Evolutionary conservation across 2,888 invertebrate genomes (phyloP).

Genomic region (Campoletis raptor): DNA sequence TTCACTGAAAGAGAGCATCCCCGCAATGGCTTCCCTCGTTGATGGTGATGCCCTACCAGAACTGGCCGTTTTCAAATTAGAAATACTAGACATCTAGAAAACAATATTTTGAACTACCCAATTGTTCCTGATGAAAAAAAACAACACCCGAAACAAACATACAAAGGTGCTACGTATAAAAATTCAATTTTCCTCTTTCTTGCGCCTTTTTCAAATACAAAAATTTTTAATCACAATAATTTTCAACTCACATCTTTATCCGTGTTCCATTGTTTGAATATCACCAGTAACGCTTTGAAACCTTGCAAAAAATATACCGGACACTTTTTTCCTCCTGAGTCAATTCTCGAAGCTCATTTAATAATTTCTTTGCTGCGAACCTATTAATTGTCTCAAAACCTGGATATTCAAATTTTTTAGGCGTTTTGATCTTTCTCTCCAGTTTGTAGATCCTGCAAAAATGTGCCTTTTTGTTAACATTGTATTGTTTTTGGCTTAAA

Average conservation of each 20-base stretch:
- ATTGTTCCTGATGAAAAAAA: constrained; percentile 2
- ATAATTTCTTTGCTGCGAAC: constrained; percentile 93
- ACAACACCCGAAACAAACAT: constrained; percentile 3
- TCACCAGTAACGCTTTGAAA: constrained; percentile 89
- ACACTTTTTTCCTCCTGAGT: constrained; percentile 88
- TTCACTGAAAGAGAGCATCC: constrained; percentile 93
- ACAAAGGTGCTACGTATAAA: not conserved
- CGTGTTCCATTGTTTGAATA: constrained; percentile 93
- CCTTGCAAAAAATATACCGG: constrained; percentile 88
- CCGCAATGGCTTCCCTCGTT: constrained; percentile 92
- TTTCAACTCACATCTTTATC: constrained; percentile 89
- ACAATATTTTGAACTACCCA: constrained; percentile 67
- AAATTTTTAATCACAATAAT: too few relatives aligned
- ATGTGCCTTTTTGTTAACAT: constrained; percentile 25
- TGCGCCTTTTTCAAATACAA: not conserved
- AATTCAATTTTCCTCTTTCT: not conserved
- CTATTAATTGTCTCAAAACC: constrained; percentile 95
- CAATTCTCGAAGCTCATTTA: constrained; percentile 89
- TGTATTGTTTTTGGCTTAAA: not conserved
- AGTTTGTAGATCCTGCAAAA: constrained; percentile 92
- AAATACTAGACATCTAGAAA: constrained; percentile 83
- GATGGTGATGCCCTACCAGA: constrained; percentile 88
- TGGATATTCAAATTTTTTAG: constrained; percentile 93
- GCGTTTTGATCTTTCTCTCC: constrained; percentile 93
- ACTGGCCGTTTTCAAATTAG: constrained; percentile 84